These are phyloP conservation scores for Gortyna flavago DNA, from an alignment of 2,888 invertebrate species.

Conservation along the genomic window DNA sequence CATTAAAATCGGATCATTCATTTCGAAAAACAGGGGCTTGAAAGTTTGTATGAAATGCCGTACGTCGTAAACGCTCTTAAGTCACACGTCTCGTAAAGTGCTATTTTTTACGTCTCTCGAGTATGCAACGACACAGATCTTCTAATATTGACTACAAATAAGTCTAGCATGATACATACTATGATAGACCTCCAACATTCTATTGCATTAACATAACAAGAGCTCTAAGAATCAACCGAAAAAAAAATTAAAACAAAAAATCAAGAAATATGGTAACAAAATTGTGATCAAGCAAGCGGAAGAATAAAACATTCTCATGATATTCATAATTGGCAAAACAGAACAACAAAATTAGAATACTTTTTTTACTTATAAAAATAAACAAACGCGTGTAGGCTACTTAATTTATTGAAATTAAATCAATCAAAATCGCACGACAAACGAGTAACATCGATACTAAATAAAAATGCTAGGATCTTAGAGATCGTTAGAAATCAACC, in stretches of 20 bases:
- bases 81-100: neutral
- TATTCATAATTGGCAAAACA: slow-evolving; percentile 50
- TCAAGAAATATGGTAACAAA: slow-evolving; percentile 67
- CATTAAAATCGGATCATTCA: too few relatives aligned
- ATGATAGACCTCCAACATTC: slow-evolving; percentile 5
- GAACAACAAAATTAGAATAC: slow-evolving; percentile 59
- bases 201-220: slow-evolving; percentile 38
- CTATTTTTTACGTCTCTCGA: neutral
- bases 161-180: neutral
- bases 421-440: slow-evolving; percentile 14
- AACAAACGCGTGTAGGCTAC: slow-evolving; percentile 52
- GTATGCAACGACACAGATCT: neutral
- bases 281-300: slow-evolving; percentile 57
- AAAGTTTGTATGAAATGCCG: too few relatives aligned
- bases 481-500: slow-evolving; percentile 7
- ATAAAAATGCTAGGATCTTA: neutral
- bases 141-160: slow-evolving; percentile 4
- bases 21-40: too few relatives aligned
- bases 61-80: too few relatives aligned
- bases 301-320: slow-evolving; percentile 59
- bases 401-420: slow-evolving; percentile 28
- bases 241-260: slow-evolving; percentile 29
- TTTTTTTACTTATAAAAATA: slow-evolving; percentile 61
- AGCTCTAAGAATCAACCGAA: slow-evolving; percentile 58
- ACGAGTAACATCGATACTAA: slow-evolving; percentile 5